Percentiles rank a stretch among this genome's conserved stretches.
Conservation (phyloP, 2,113 vertebrate species). For the Pomatostomus ruficeps region DNA sequence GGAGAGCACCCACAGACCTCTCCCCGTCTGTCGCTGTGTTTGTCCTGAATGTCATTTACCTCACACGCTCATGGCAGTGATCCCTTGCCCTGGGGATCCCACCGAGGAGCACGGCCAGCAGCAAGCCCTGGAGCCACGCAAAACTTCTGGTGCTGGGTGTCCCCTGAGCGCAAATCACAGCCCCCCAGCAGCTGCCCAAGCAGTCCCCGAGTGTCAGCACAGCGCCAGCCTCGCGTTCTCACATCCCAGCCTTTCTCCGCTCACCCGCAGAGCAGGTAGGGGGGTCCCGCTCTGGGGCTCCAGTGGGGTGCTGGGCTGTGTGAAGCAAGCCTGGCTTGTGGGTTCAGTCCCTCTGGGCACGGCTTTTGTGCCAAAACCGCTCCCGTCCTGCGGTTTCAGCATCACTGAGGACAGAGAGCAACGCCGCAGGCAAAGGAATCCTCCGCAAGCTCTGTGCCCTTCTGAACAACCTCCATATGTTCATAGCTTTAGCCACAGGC, state of each 20-base stretch:
- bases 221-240: fast-evolving
- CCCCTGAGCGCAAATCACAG: neutral
- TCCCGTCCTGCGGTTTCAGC: neutral
- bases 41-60: neutral
- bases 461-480: neutral
- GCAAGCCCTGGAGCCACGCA: fast-evolving
- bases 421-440: neutral
- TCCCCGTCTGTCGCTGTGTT: fast-evolving
- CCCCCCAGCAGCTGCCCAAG: neutral
- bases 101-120: fast-evolving
- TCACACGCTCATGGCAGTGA: neutral
- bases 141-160: neutral
- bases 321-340: neutral
- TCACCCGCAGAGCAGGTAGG: fast-evolving
- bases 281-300: fast-evolving
- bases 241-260: fast-evolving
- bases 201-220: fast-evolving
- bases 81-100: neutral
- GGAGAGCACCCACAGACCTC: neutral
- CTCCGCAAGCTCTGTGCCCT: neutral
- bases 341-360: neutral
- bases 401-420: neutral
- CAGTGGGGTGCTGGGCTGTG: neutral
- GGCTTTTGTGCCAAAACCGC: neutral
- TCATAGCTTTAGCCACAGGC: neutral